These are phyloP conservation scores for Geothlypis trichas DNA, from an alignment of 2,113 vertebrate genomes.

Conservation along the genomic window DNA sequence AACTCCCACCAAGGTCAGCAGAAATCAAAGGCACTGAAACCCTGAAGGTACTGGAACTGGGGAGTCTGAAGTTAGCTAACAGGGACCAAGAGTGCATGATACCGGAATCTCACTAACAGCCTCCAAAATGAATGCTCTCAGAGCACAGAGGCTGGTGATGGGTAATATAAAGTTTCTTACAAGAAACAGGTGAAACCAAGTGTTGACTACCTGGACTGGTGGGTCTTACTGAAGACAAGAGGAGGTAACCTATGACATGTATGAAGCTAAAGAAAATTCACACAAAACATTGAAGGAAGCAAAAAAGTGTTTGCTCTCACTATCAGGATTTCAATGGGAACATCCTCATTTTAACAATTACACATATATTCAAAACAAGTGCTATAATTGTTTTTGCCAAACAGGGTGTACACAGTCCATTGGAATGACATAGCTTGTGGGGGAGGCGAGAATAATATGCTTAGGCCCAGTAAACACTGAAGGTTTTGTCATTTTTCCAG, in stretches of 20 bases:
- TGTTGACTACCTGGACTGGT: not conserved
- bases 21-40: not conserved
- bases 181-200: not conserved
- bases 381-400: conserved; percentile 62
- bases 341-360: conserved; percentile 39
- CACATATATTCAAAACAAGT: conserved; percentile 53
- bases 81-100: not conserved
- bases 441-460: conserved; percentile 51
- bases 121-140: not conserved
- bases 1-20: conserved; percentile 19
- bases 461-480: conserved; percentile 51
- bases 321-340: conserved; percentile 10
- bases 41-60: not conserved
- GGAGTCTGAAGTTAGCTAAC: not conserved
- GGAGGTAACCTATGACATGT: not conserved
- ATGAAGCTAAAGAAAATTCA: not conserved
- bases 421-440: conserved; percentile 53
- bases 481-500: conserved; percentile 47
- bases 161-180: not conserved
- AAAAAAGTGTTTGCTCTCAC: not conserved
- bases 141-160: not conserved
- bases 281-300: not conserved
- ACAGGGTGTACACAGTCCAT: conserved; percentile 33
- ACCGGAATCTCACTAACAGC: not conserved
- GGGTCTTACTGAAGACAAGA: not conserved